Evolutionary conservation across 2,888 invertebrate species (phyloP), one percentile per base, ranked within the genome.

Genomic region (Nezara viridula): DNA sequence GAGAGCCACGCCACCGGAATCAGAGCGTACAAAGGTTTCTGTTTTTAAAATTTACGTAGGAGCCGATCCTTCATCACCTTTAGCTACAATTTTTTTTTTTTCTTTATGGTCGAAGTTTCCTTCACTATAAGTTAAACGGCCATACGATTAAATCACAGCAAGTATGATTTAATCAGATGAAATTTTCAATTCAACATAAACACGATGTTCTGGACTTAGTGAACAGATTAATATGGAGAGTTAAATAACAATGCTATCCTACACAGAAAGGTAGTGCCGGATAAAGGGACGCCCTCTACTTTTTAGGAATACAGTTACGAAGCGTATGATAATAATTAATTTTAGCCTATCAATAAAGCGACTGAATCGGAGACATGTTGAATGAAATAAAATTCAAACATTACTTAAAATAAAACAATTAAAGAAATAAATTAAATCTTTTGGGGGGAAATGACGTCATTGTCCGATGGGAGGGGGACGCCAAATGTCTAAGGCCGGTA

Each of bases 11-110:
- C 81, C 81, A 81, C 81, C 44, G 81, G 81, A 81, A 81, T 81
- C 81, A 81, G 81, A 81, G 81, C 81, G 81, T 81, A 81, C 81
- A 81, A 81, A 81, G 81, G 81, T 81, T 81, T 47, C 44, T 81
- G 81, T 81, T 81, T 81, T 81, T 81, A 10, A 81, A 81, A 81
- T 81, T 24, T 73, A 73, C 66, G 66, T 73, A 73, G 66, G 66
- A 32, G 32, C 32, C 32, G 7, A 19, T 27, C 32, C 32, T 73
- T 19, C 16, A 19, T 37, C 37, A 19, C 37, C 37, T 37, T 73
- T 73, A 14, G 32, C 21, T 37, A 32, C 32, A 37, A 73, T 27
- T 27, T 27, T 27, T 73, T 27, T 10, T 73, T 73, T 32, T 73
- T 73, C 14, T 24, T 60, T 66, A 66, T 2, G 32, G 19, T 0